A percentile compares a stretch with the other conserved stretches of the same genome.
These are phyloP conservation scores for Scleropages formosus DNA, from an alignment of 2,797 vertebrate genomes.

Conservation along the genomic window DNA sequence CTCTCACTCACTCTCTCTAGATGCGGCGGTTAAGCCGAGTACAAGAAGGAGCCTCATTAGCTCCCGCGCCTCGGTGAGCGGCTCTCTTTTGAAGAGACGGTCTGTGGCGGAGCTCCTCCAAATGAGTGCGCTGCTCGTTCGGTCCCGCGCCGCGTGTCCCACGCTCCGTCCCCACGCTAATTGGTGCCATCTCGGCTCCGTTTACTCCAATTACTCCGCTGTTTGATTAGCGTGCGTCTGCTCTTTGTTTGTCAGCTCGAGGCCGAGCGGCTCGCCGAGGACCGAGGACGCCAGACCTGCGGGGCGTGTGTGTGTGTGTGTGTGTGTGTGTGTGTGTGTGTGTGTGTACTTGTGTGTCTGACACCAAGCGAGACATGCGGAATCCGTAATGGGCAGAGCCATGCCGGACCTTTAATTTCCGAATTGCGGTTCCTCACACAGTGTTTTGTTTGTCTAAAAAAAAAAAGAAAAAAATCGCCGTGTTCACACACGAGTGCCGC, in stretches of 20 bases:
- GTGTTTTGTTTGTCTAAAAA: too few species aligned
- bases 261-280: background rate
- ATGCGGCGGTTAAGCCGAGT: background rate
- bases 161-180: background rate
- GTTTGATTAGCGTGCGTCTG: background rate
- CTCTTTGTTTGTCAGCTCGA: background rate
- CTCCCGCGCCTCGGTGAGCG: background rate
- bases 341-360: background rate
- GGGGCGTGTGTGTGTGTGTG: background rate
- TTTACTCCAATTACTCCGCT: background rate
- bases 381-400: background rate
- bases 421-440: too few species aligned
- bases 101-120: background rate
- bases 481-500: too few species aligned
- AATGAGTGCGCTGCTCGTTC: background rate
- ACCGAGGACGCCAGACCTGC: background rate
- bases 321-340: background rate
- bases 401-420: too few species aligned
- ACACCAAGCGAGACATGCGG: background rate
- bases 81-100: background rate
- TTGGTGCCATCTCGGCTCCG: background rate
- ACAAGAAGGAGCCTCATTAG: background rate
- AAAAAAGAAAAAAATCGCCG: too few species aligned
- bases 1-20: background rate
- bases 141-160: background rate